Evolutionary conservation across 2,888 invertebrate species (phyloP).

Genomic region (Xestia xanthographa): DNA sequence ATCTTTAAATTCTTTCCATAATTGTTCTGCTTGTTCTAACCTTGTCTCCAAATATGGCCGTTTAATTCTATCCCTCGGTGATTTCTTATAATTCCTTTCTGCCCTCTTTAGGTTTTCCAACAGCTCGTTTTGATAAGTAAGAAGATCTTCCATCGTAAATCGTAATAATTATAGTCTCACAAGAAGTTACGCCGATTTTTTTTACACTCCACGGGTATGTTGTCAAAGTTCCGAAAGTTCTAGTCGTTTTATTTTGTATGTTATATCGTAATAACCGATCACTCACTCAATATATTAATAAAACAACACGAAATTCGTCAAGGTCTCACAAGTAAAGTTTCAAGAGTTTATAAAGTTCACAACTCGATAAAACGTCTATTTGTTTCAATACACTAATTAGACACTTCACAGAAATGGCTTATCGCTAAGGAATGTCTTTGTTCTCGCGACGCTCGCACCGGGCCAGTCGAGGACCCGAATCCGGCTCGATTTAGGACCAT

Average conservation of each 20-base stretch:
- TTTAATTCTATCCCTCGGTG: slow-evolving; percentile 32
- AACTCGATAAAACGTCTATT: background rate
- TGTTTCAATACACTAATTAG: background rate
- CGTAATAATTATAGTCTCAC: background rate
- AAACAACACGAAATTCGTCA: background rate
- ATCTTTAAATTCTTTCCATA: background rate
- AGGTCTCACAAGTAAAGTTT: background rate
- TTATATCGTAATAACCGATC: background rate
- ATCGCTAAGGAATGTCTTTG: background rate
- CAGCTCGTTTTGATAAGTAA: slow-evolving; percentile 20
- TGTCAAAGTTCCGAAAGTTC: background rate
- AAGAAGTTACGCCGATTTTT: no score
- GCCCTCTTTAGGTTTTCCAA: slow-evolving; percentile 24
- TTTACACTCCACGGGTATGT: background rate
- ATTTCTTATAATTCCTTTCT: slow-evolving; percentile 27
- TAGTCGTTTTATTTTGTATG: background rate
- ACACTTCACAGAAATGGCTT: background rate
- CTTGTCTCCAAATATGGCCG: slow-evolving; percentile 6
- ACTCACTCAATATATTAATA: background rate
- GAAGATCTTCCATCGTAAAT: slow-evolving; percentile 7
- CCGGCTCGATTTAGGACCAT: background rate
- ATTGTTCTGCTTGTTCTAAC: background rate
- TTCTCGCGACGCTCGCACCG: background rate
- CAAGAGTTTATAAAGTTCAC: background rate
- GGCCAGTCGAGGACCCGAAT: background rate